Conservation (phyloP, 2,888 invertebrate genomes). For the Panzeria rudis region DNA sequence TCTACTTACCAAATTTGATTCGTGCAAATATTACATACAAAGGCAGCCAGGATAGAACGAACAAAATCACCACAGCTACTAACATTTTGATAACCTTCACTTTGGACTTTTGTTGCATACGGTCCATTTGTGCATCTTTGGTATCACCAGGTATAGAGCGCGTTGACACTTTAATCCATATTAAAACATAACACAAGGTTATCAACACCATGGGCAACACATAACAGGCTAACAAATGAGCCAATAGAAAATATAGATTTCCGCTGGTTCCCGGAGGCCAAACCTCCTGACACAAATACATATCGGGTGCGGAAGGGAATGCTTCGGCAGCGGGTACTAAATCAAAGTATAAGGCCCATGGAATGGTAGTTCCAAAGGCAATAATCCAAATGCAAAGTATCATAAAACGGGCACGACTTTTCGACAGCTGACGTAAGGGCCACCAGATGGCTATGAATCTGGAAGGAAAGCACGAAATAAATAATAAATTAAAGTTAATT, state of each 20-base stretch:
- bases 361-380: conserved; percentile 92
- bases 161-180: conserved; percentile 95
- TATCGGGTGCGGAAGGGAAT: conserved; percentile 88
- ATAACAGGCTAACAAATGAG: conserved; percentile 95
- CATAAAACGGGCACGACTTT: conserved; percentile 93
- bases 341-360: conserved; percentile 96
- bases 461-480: conserved; percentile 83
- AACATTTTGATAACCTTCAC: conserved; percentile 98
- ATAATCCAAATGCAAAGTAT: conserved; percentile 96
- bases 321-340: conserved; percentile 84
- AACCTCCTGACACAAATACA: conserved; percentile 91
- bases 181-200: conserved; percentile 95
- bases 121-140: conserved; percentile 95
- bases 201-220: conserved; percentile 95
- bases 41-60: conserved; percentile 96
- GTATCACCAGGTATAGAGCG: conserved; percentile 95
- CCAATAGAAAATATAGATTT: conserved; percentile 93
- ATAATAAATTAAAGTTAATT: not conserved
- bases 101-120: conserved; percentile 97
- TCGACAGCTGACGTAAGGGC: conserved; percentile 96
- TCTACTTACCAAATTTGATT: conserved; percentile 90
- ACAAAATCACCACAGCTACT: conserved; percentile 95
- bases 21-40: conserved; percentile 94
- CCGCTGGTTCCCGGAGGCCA: conserved; percentile 94
- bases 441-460: conserved; percentile 98